Conservation (phyloP, 2,113 vertebrate genomes). For the Propithecus coquereli region DNA sequence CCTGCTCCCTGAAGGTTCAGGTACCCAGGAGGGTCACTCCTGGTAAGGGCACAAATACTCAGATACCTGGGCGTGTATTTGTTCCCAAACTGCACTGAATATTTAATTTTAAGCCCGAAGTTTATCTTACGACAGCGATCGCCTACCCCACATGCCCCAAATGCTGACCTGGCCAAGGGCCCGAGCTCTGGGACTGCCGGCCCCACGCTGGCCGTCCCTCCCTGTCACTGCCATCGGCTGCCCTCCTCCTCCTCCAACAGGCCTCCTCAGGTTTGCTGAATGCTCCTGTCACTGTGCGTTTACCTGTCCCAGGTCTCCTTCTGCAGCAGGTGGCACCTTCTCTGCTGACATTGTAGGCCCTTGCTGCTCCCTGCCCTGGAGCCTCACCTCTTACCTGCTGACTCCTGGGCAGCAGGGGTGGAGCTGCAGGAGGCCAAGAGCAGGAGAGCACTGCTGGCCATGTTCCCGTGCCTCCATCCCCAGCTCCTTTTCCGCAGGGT, state of each 20-base stretch:
- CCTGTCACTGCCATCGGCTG: neutral
- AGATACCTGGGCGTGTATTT: too few species aligned
- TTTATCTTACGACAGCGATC: neutral
- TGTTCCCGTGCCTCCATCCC: neutral
- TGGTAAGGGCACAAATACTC: neutral
- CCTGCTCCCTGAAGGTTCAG: neutral
- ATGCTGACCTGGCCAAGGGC: neutral
- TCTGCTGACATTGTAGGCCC: too few species aligned
- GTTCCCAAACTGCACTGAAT: neutral
- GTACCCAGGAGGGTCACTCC: neutral
- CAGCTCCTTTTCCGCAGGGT: neutral
- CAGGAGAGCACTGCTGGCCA: too few species aligned
- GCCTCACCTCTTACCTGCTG: neutral
- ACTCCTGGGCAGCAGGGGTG: neutral
- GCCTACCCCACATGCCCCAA: neutral
- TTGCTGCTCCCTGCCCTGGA: neutral
- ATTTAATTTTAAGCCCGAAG: neutral
- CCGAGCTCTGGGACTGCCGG: neutral
- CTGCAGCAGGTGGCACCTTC: neutral
- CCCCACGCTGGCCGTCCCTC: neutral
- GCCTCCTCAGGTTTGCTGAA: neutral
- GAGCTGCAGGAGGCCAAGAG: neutral
- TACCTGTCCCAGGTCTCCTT: neutral
- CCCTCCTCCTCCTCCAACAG: neutral
- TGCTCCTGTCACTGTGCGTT: neutral